Evolutionary conservation across 2,888 invertebrate species (phyloP).

Genomic region (Apoda limacodes): DNA sequence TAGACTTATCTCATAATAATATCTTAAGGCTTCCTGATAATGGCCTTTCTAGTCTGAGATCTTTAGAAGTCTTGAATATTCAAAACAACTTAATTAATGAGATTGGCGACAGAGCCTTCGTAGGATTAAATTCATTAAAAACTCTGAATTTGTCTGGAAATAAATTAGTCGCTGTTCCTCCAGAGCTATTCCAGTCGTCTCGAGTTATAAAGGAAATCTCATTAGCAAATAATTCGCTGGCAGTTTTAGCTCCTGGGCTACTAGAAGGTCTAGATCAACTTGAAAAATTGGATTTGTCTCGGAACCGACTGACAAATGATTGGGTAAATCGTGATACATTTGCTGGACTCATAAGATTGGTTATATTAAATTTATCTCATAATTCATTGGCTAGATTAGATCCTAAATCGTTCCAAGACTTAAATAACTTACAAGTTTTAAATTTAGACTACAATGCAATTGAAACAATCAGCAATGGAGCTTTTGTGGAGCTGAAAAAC

Average conservation of each 20-base stretch:
- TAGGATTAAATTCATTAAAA: conserved; percentile 75
- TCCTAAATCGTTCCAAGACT: conserved; percentile 78
- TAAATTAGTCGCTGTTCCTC: conserved; percentile 81
- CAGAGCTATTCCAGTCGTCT: conserved; percentile 80
- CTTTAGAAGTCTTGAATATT: conserved; percentile 76
- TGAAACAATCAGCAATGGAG: conserved; percentile 76
- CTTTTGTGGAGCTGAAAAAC: conserved; percentile 80
- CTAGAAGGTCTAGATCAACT: conserved; percentile 80
- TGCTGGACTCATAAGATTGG: conserved; percentile 77
- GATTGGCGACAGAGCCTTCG: conserved; percentile 80
- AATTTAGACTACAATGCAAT: conserved; percentile 80
- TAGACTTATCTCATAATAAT: conserved; percentile 82
- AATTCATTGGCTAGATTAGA: conserved; percentile 79
- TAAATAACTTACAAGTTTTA: conserved; percentile 80
- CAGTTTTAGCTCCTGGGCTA: conserved; percentile 79
- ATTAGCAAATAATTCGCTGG: conserved; percentile 83
- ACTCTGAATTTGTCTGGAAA: conserved; percentile 85
- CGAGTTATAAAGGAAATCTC: conserved; percentile 78
- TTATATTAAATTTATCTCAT: conserved; percentile 79
- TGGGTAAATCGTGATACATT: conserved; percentile 85
- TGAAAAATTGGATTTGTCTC: conserved; percentile 78
- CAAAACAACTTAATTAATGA: conserved; percentile 82
- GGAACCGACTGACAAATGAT: conserved; percentile 78
- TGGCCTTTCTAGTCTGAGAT: conserved; percentile 76
- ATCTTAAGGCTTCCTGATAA: conserved; percentile 77